Evolutionary conservation across 1,140 invertebrate genomes (phyloP), one percentile per base, ranked within the genome.

Genomic region (Oedothorax gibbosus): DNA sequence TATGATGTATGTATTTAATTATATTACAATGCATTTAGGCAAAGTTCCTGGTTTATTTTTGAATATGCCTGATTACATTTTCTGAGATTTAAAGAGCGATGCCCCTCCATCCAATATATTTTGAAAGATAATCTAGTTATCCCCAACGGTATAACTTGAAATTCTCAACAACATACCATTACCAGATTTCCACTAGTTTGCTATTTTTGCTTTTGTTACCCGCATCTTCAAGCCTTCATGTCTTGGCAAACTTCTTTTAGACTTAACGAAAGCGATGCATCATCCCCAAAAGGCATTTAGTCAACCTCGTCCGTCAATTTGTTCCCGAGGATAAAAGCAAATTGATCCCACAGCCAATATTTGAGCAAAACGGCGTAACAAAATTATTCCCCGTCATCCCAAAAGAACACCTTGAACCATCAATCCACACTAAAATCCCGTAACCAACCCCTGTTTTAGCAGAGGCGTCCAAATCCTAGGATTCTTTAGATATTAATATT

Each of bases 311-410:
- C 50, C 68, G 68, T 71, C 68, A 71, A 71, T 71, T 71, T 71
- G 68, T 53, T 71, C 68, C 49, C 50, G 49, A 51, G 68, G 68
- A n/a, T 71, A 51, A 51, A 35, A 71, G 15, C 68, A 71, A 71
- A 71, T 71, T 71, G 68, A 71, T 71, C 68, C 68, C 68, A 51
- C 14, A 35, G 50, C 68, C 53, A 71, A 71, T 71, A 71, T 71
- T 71, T 71, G 68, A 71, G 68, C 49, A 71, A 71, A 51, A 50
- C 14, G 68, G 53, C 68, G 68, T 71, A 18, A 71, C 68, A 51
- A 71, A 71, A 71, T 71, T 71, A 71, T 71, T 71, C 68, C 53
- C 49, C 68, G 15, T 71, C 68, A 71, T 35, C 35, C 35, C 35
- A 35, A 15, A 50, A 51, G 50, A 71, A 71, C 49, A 71, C 68